Evolutionary conservation across 2,113 vertebrate species (phyloP).

Genomic region (Oncorhynchus masou): DNA sequence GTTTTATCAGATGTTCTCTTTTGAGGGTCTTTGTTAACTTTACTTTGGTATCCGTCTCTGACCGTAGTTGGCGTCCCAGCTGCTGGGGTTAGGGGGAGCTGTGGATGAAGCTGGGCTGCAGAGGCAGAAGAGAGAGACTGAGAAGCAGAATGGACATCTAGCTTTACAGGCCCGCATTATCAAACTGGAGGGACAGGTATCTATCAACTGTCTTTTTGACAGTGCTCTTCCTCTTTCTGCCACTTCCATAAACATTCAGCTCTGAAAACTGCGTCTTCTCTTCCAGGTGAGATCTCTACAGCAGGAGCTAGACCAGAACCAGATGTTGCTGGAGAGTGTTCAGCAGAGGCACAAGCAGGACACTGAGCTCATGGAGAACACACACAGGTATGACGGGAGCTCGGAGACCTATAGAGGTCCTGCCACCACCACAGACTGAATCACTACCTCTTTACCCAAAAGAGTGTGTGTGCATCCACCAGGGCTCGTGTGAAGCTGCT

Average conservation of each 20-base stretch:
- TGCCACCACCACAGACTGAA: not conserved
- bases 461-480: not conserved
- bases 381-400: constrained; percentile 74
- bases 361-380: constrained; percentile 76
- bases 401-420: not conserved
- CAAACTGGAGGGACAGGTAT: constrained; percentile 83
- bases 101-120: constrained; percentile 47
- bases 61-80: constrained; percentile 63
- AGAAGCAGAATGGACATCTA: constrained; percentile 59
- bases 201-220: not conserved
- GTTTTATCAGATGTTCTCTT: not conserved
- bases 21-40: not conserved
- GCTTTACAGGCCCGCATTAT: constrained; percentile 66
- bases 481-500: constrained; percentile 76
- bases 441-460: not conserved
- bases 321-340: constrained; percentile 75
- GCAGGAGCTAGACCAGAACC: constrained; percentile 78
- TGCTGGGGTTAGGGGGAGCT: constrained; percentile 45
- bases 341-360: constrained; percentile 80
- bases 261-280: not conserved
- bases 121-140: constrained; percentile 40
- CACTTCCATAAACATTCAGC: not conserved
- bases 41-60: constrained; percentile 4
- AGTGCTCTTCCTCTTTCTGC: not conserved
- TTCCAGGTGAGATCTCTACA: constrained; percentile 79